phyloP scores from a whole-genome alignment of 2,113 vertebrate genomes.

The Podiceps cristatus region DNA sequence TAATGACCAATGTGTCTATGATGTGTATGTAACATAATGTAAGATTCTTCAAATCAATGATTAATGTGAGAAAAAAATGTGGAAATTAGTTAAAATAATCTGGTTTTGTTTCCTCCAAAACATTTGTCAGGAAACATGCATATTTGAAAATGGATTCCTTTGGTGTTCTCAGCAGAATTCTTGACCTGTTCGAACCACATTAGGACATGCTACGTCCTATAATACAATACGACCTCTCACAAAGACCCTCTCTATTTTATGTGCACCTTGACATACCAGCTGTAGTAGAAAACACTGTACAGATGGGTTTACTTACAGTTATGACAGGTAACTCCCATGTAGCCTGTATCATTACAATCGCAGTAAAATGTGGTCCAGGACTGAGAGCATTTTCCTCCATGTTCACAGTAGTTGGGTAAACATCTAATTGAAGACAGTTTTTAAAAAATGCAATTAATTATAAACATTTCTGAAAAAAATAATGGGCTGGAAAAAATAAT shows the following conservation, averaged over 20 bases:
- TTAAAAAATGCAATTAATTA: neutral
- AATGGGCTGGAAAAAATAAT: neutral
- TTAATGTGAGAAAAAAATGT: neutral
- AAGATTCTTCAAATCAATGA: neutral
- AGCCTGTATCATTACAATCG: constrained; percentile 89
- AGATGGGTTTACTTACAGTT: constrained; percentile 84
- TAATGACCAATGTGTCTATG: neutral
- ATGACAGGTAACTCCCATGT: constrained; percentile 89
- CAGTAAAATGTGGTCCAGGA: constrained; percentile 91
- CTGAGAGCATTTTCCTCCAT: constrained; percentile 91
- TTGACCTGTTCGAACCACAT: neutral
- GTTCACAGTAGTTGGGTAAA: constrained; percentile 95
- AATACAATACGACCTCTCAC: neutral
- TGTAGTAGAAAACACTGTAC: neutral
- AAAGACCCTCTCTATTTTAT: neutral
- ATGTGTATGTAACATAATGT: neutral
- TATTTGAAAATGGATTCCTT: neutral
- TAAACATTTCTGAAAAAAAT: neutral
- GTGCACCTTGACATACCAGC: neutral
- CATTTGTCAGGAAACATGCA: neutral
- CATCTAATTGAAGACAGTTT: constrained; percentile 79
- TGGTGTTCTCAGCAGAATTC: neutral
- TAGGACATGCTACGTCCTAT: neutral
- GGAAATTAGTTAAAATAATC: neutral
- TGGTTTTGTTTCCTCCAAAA: neutral